phyloP scores from a whole-genome alignment of 2,888 invertebrate species.

The Tiliacea aurago region DNA sequence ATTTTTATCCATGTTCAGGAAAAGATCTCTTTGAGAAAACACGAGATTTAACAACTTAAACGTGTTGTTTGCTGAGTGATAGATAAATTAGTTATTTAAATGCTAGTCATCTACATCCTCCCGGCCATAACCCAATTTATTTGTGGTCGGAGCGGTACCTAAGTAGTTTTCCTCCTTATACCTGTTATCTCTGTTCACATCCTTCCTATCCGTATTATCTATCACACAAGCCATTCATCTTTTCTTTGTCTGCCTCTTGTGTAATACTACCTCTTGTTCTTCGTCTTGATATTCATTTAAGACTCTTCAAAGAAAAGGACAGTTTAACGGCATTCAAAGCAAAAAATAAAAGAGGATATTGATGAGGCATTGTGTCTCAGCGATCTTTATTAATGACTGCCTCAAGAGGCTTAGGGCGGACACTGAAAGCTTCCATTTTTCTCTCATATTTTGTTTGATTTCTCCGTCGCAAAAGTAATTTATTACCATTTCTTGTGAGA shows the following conservation, averaged over 20 bases:
- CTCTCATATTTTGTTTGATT: constrained; percentile 38
- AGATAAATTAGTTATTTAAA: not conserved
- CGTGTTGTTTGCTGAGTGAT: not conserved
- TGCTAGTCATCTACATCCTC: too few species aligned
- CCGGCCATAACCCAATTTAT: not conserved
- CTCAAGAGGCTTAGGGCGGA: constrained; percentile 20
- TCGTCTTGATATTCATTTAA: not conserved
- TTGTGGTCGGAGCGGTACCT: not conserved
- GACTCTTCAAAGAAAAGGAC: not conserved
- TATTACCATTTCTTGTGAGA: constrained; percentile 38
- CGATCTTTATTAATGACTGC: constrained; percentile 31
- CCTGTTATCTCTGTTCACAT: not conserved
- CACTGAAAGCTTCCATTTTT: constrained; percentile 46
- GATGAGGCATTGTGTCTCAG: constrained; percentile 24
- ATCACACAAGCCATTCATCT: not conserved
- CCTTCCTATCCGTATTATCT: not conserved
- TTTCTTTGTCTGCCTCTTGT: not conserved
- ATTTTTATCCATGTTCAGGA: not conserved
- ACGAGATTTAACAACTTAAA: not conserved
- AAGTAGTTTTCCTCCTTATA: not conserved
- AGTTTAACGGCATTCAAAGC: constrained; percentile 4
- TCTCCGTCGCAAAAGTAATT: constrained; percentile 36
- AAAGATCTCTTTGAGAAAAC: not conserved
- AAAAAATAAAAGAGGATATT: constrained; percentile 32
- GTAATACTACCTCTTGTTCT: not conserved